A percentile compares a stretch with the other conserved stretches of the same genome.
Conservation (phyloP, 1,140 invertebrate genomes). For the Fopius arisanus region DNA sequence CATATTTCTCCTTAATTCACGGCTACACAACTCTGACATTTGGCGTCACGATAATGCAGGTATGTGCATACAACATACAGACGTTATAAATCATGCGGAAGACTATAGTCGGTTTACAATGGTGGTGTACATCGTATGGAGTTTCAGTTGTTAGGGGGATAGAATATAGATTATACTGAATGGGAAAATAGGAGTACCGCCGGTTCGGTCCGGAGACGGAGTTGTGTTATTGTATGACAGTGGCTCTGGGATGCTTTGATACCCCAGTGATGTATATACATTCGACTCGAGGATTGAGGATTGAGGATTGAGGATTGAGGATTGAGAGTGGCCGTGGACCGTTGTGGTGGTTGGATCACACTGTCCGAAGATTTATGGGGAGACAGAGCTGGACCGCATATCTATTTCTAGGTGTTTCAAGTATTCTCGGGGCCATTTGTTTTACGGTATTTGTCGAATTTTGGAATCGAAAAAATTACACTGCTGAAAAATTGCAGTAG, state of each 20-base stretch:
- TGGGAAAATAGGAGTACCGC: background rate
- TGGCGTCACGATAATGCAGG: background rate
- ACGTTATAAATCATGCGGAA: background rate
- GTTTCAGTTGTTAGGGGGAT: background rate
- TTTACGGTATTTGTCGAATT: background rate
- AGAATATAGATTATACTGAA: background rate
- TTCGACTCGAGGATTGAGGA: background rate
- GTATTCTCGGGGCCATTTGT: background rate
- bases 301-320: background rate
- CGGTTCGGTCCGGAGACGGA: background rate
- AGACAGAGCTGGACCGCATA: background rate
- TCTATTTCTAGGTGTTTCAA: background rate
- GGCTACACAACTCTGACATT: background rate
- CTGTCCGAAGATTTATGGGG: background rate
- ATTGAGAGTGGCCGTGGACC: background rate
- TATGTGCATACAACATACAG: background rate
- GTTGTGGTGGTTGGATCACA: background rate
- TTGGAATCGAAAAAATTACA: background rate
- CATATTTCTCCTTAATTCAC: background rate
- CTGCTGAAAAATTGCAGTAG: too few species aligned
- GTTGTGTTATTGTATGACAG: background rate
- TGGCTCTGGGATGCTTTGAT: background rate
- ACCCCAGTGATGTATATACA: background rate
- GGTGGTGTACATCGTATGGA: background rate
- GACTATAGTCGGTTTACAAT: conserved; percentile 1